Evolutionary conservation across 2,113 vertebrate species (phyloP), one percentile per base, ranked within the genome.

Genomic region (Phasianus colchicus): DNA sequence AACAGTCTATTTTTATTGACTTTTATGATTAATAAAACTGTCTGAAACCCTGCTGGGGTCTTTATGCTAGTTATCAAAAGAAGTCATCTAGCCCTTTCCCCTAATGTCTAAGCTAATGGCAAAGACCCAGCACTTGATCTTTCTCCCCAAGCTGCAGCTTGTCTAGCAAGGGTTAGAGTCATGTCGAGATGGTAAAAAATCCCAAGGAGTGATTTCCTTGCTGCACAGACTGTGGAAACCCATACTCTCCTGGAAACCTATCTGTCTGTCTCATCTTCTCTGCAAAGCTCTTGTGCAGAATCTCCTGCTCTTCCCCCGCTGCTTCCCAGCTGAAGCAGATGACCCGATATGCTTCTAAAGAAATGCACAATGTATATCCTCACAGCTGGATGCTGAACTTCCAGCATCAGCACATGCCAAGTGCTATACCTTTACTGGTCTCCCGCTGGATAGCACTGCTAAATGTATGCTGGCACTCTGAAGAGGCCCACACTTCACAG

Each of bases 1-100:
- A 94, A 92, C 1, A 89, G 57, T 48, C 77, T 87, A 40, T 69
- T 96, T 93, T 86, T 69, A 94, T 93, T 90, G 42, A 90, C 61
- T 94, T 95, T 36, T 75, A 84, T 95, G 91, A 94, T 96, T 81
- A 90, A 89, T 95, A 96, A 94, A 95, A 90, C 88, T 95, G 93
- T 89, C 92, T 86, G 90, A 92, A 93, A 63, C 54, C 81, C 74
- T 93, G 74, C 74, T 95, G 83, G 40, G 83, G 81, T 94, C 88
- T 93, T 95, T 77, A 76, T 87, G 48, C 19, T 70, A 58, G 83
- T 89, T 96, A 92, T 95, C 94, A 93, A 54, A 48, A 47, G 84
- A 74, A 93, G 70, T 86, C 90, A 94, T 95, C 95, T 92, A 84
- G 81, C 57, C 42, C 70, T 76, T 92, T 94, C 77, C 90, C 61